Conservation (phyloP, 2,797 vertebrate genomes). For the Anolis apletophallus region DNA sequence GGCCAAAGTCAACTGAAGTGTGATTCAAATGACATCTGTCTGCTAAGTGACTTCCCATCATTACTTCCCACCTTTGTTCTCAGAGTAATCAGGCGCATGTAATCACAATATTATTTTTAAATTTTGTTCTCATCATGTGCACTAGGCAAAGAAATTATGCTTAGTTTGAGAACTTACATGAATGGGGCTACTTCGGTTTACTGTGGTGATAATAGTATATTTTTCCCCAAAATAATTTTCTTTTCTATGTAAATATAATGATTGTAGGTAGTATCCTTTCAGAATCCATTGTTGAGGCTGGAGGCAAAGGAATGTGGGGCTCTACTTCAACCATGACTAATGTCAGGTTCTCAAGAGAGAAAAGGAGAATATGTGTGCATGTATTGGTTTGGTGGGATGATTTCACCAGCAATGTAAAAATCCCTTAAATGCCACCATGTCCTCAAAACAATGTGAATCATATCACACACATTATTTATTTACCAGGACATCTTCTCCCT, state of each 20-base stretch:
- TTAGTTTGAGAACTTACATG: background rate
- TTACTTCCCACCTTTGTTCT: constrained; percentile 30
- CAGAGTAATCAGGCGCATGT: constrained; percentile 8
- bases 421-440: background rate
- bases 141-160: background rate
- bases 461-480: background rate
- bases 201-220: too few species aligned
- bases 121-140: background rate
- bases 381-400: too few species aligned
- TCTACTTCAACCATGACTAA: background rate
- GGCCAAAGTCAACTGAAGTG: constrained; percentile 9
- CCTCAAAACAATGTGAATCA: background rate
- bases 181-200: too few species aligned
- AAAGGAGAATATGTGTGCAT: background rate
- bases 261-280: background rate
- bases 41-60: constrained; percentile 20
- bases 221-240: too few species aligned
- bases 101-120: background rate
- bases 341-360: background rate
- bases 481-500: background rate
- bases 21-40: constrained; percentile 32
- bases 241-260: background rate
- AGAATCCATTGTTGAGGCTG: background rate
- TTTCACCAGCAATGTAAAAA: background rate
- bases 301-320: too few species aligned